These are phyloP conservation scores for Otolemur garnettii DNA, from an alignment of 2,113 vertebrate genomes.

Conservation along the genomic window DNA sequence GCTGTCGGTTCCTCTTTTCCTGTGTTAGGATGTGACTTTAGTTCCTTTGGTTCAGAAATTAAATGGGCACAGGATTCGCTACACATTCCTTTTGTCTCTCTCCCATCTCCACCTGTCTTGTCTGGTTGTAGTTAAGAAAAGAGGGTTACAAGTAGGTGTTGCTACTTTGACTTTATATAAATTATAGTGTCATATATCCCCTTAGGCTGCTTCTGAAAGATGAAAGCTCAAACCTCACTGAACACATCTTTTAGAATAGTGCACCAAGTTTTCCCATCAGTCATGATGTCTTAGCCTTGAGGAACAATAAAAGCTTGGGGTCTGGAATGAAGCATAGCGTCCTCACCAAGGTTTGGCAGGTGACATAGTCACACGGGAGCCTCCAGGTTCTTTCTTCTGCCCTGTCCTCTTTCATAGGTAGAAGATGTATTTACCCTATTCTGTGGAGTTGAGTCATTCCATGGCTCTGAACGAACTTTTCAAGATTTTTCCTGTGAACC, in stretches of 20 bases:
- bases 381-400: not conserved
- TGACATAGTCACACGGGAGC: not conserved
- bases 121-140: conserved; percentile 60
- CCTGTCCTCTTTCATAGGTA: not conserved
- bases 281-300: conserved; percentile 13
- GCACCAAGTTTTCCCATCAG: not conserved
- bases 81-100: not conserved
- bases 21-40: not conserved
- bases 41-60: conserved; percentile 23
- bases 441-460: not conserved
- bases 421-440: not conserved
- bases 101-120: not conserved
- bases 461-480: not conserved
- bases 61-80: not conserved
- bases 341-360: not conserved
- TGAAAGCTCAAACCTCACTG: not conserved
- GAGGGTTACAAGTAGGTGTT: not conserved
- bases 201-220: not conserved
- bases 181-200: conserved; percentile 47
- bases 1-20: not conserved
- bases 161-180: conserved; percentile 51
- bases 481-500: not conserved
- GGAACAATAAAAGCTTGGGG: not conserved
- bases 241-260: not conserved
- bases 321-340: conserved; percentile 36